These are phyloP conservation scores for Prochilodus magdalenae DNA, from an alignment of 2,113 vertebrate genomes.

Conservation along the genomic window DNA sequence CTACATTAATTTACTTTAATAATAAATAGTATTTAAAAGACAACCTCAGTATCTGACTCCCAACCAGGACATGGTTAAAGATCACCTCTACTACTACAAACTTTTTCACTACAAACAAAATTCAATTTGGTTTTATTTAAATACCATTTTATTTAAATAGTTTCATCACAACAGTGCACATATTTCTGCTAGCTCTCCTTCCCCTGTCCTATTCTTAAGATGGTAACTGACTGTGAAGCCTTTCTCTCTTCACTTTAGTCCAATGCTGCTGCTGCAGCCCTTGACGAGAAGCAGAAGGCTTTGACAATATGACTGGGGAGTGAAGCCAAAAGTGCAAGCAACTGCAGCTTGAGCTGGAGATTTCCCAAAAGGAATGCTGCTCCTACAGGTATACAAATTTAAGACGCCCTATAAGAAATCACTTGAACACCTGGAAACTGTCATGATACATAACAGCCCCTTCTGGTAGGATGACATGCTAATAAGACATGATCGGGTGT, in stretches of 20 bases:
- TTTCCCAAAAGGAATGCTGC: slow-evolving; percentile 75
- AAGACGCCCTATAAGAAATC: slow-evolving; percentile 71
- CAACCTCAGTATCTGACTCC: slow-evolving; percentile 69
- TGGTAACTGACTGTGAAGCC: background rate
- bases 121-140: no score
- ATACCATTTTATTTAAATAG: no score
- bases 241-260: slow-evolving; percentile 61
- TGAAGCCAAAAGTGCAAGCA: slow-evolving; percentile 76
- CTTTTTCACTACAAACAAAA: no score
- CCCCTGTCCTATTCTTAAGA: background rate
- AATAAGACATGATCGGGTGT: background rate
- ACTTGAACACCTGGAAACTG: slow-evolving; percentile 69
- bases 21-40: background rate
- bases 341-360: slow-evolving; percentile 73
- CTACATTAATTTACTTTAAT: no score
- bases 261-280: slow-evolving; percentile 71
- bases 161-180: no score
- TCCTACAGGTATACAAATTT: slow-evolving; percentile 78
- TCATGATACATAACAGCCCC: slow-evolving; percentile 76
- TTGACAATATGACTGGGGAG: slow-evolving; percentile 76
- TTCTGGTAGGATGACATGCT: slow-evolving; percentile 63
- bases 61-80: slow-evolving; percentile 73
- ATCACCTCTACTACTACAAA: background rate
- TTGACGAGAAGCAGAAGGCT: slow-evolving; percentile 79
- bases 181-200: background rate